These are phyloP conservation scores for Drosophila robusta DNA, from an alignment of 2,888 invertebrate genomes.

Conservation along the genomic window DNA sequence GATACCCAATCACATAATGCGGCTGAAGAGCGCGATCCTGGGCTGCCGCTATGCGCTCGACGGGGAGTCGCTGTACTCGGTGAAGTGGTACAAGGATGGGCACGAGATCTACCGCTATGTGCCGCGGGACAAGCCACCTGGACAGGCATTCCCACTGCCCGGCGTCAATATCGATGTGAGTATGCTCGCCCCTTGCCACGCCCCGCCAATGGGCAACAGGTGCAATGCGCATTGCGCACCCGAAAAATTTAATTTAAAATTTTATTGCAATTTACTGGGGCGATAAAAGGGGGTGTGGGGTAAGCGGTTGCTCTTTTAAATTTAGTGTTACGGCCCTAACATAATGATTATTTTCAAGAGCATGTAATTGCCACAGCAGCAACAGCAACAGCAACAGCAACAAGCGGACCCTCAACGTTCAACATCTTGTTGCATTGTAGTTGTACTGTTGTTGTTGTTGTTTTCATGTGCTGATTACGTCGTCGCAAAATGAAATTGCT, in stretches of 20 bases:
- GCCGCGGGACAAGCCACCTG: slow-evolving; percentile 92
- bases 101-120: slow-evolving; percentile 95
- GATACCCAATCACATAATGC: slow-evolving; percentile 93
- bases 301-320: slow-evolving; percentile 29
- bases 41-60: slow-evolving; percentile 94
- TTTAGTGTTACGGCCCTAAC: slow-evolving; percentile 72
- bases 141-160: slow-evolving; percentile 91
- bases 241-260: slow-evolving; percentile 76
- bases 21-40: slow-evolving; percentile 91
- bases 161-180: slow-evolving; percentile 95
- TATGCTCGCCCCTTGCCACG: slow-evolving; percentile 60
- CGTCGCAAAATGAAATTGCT: slow-evolving; percentile 72
- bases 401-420: slow-evolving; percentile 5
- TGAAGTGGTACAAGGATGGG: slow-evolving; percentile 97
- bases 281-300: neutral
- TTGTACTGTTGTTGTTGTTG: slow-evolving; percentile 16
- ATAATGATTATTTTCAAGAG: slow-evolving; percentile 78
- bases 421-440: slow-evolving; percentile 35
- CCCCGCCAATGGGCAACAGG: slow-evolving; percentile 47
- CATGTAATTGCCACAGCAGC: slow-evolving; percentile 68
- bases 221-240: slow-evolving; percentile 12
- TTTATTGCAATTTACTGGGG: slow-evolving; percentile 72
- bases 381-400: slow-evolving; percentile 10
- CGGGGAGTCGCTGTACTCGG: slow-evolving; percentile 93
- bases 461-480: slow-evolving; percentile 67